These are phyloP conservation scores for Pagrus major DNA, from an alignment of 2,113 vertebrate species.

Conservation along the genomic window DNA sequence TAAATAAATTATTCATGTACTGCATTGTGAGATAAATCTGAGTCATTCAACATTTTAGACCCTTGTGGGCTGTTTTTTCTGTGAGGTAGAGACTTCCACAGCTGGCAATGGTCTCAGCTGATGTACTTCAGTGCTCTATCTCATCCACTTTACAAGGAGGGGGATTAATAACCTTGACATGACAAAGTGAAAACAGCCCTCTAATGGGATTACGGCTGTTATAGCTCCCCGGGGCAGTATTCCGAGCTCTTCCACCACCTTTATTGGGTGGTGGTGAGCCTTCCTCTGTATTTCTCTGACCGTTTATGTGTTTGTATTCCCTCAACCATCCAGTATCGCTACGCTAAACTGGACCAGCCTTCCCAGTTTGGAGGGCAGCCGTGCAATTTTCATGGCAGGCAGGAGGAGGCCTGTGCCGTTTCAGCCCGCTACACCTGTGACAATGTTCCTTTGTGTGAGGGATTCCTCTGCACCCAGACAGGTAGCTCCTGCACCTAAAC, in stretches of 20 bases:
- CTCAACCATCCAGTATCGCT: constrained; percentile 86
- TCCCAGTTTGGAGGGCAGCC: constrained; percentile 90
- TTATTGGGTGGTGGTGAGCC: constrained; percentile 18
- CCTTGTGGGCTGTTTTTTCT: constrained; percentile 28
- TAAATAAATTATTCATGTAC: not conserved
- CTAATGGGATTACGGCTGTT: constrained; percentile 69
- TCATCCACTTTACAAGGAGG: constrained; percentile 66
- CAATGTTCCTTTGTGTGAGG: constrained; percentile 87
- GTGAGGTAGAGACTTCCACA: constrained; percentile 18
- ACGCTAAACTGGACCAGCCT: constrained; percentile 83
- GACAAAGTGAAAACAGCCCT: constrained; percentile 70
- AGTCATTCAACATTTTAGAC: constrained; percentile 26
- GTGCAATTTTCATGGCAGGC: constrained; percentile 83
- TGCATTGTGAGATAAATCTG: not conserved
- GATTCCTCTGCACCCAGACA: constrained; percentile 89
- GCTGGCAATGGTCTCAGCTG: constrained; percentile 49
- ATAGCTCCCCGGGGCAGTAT: constrained; percentile 46
- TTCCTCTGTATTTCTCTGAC: constrained; percentile 45
- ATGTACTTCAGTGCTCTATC: constrained; percentile 51
- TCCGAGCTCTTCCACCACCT: constrained; percentile 30
- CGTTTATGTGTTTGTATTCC: constrained; percentile 29
- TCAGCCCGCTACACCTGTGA: constrained; percentile 81
- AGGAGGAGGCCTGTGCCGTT: constrained; percentile 87
- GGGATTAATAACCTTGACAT: constrained; percentile 74
- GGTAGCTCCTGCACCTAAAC: constrained; percentile 75